Evolutionary conservation across 2,113 vertebrate genomes (phyloP).

Genomic region (Psammodynastes pulverulentus): DNA sequence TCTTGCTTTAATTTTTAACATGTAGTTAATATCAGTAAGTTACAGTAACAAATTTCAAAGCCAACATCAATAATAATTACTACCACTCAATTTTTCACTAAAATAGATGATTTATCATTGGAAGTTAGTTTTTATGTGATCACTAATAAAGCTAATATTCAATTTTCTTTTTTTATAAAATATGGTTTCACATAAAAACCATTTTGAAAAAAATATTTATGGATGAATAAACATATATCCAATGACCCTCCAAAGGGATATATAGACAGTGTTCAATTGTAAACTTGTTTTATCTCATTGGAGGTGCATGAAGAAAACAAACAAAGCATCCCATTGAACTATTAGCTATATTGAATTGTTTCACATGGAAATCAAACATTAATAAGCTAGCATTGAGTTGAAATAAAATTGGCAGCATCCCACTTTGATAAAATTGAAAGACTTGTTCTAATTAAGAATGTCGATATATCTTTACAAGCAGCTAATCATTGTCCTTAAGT

Average conservation of each 20-base stretch:
- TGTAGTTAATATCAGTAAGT: neutral
- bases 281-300: neutral
- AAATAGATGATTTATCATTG: neutral
- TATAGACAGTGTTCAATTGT: neutral
- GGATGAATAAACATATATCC: neutral
- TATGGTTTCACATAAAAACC: neutral
- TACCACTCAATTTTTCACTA: neutral
- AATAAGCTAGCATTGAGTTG: neutral
- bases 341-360: neutral
- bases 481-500: neutral
- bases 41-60: neutral
- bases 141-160: neutral
- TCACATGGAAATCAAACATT: neutral
- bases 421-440: neutral
- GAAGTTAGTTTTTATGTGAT: neutral
- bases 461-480: neutral
- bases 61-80: neutral
- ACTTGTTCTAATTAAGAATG: neutral
- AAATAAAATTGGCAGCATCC: neutral
- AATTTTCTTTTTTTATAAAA: neutral
- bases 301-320: neutral
- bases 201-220: neutral
- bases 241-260: neutral
- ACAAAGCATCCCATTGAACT: neutral
- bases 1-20: neutral